Evolutionary conservation across 30 jellyfish, hydroid and myxozoan genomes (phyloP).

Genomic region (Aurelia aurita): DNA sequence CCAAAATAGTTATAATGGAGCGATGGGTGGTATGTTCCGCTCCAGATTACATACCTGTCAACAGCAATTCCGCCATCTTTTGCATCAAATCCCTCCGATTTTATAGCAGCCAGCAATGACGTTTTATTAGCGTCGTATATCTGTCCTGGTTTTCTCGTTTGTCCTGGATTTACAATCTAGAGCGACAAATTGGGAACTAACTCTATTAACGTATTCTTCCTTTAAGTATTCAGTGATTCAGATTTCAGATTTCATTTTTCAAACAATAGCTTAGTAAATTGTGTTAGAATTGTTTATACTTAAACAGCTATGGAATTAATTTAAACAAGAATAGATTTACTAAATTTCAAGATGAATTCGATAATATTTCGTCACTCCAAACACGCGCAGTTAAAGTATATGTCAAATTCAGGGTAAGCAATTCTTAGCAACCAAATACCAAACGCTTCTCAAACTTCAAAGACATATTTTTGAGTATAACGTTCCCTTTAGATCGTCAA

Average conservation of each 20-base stretch:
- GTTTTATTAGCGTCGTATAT: conserved; percentile 87
- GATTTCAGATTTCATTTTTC: too few species aligned
- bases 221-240: too few species aligned
- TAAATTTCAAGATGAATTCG: not conserved
- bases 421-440: too few species aligned
- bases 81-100: conserved; percentile 81
- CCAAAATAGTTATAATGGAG: not conserved
- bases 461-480: too few species aligned
- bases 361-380: too few species aligned
- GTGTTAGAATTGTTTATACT: too few species aligned
- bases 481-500: too few species aligned
- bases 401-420: too few species aligned
- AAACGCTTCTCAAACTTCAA: too few species aligned
- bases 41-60: conserved; percentile 71
- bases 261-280: too few species aligned
- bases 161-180: conserved; percentile 95
- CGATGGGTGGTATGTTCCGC: not conserved
- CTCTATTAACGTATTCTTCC: too few species aligned
- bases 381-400: too few species aligned
- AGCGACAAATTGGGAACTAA: not conserved
- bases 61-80: conserved; percentile 88
- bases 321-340: not conserved
- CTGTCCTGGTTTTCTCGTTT: conserved; percentile 79
- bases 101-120: conserved; percentile 77
- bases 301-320: not conserved